Percentiles rank a stretch among this genome's conserved stretches.
Conservation (phyloP, 2,113 vertebrate genomes). For the Odontophorus gujanensis region DNA sequence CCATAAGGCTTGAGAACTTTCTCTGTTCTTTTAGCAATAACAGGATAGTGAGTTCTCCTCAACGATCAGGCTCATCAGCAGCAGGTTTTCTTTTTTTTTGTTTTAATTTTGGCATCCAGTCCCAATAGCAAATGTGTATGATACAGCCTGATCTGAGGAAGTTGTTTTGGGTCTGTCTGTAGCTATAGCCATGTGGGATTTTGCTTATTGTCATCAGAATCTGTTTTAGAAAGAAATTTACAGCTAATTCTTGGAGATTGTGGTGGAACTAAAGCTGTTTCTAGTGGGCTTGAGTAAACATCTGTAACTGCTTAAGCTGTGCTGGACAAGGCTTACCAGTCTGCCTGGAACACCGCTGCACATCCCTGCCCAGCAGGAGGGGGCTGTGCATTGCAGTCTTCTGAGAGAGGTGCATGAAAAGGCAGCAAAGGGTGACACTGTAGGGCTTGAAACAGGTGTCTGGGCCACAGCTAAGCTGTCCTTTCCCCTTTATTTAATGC, state of each 20-base stretch:
- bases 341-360: background rate
- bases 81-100: background rate
- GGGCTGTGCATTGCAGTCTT: fast-evolving
- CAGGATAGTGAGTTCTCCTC: background rate
- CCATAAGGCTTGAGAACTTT: background rate
- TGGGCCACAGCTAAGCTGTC: background rate
- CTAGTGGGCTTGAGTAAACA: background rate
- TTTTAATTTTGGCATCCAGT: background rate
- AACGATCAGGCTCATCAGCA: background rate
- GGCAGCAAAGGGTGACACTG: background rate
- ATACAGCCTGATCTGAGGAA: background rate
- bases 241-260: background rate
- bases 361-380: background rate
- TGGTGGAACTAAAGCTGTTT: constrained; percentile 20
- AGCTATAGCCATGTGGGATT: background rate
- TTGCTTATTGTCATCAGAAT: background rate
- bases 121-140: background rate
- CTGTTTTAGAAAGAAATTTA: background rate
- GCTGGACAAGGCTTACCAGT: background rate
- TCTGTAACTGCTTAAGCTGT: constrained; percentile 3
- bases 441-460: background rate
- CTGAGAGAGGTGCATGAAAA: background rate
- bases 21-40: background rate
- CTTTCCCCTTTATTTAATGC: background rate
- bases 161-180: background rate